Evolutionary conservation across 1,140 invertebrate species (phyloP), one percentile per base, ranked within the genome.

Genomic region (Neodiprion lecontei): DNA sequence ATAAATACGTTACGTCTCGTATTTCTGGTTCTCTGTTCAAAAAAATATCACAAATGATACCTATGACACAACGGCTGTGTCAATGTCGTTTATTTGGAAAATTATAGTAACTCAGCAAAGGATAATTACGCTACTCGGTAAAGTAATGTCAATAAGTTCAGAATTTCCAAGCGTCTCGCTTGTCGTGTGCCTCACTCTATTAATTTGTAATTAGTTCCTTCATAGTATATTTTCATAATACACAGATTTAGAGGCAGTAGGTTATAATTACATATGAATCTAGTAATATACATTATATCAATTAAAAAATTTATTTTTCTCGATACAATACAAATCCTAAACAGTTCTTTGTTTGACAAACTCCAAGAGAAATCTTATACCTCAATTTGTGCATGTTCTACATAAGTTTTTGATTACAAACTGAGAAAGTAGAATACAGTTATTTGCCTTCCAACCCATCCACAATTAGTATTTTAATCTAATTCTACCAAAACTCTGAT

Each of bases 31-130:
- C 67, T 14, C 47, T 14, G 5, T 61, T 12, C 17, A 23, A 66
- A 72, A 72, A 21, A 48, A 21, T 9, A 47, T 69, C 21, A 48
- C 17, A 53, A 69, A 49, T 28, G 69, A 12, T 48, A 10, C 28
- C 61, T 40, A 48, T 5, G 48, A 28, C 17, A 71, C 70, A 71
- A 71, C 61, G 70, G 11, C 49, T 71, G 61, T 48, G 61, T n/a
- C 2, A 5, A 40, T 40, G 28, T 47, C 61, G 8, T 49, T 71
- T 49, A 50, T 70, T 70, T 70, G 69, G 48, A 21, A 50, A 50
- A 17, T 48, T 17, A 48, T 71, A 48, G 47, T 23, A 48, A 50
- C 17, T 47, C 40, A 48, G 40, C 47, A 48, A 71, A 4, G 61
- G 28, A 40, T 40, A 40, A 40, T 40, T 40, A 40, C 28, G 28